A percentile compares a stretch with the other conserved stretches of the same genome.
phyloP scores from a whole-genome alignment of 2,888 invertebrate species.

The Drosophila algonquin region DNA sequence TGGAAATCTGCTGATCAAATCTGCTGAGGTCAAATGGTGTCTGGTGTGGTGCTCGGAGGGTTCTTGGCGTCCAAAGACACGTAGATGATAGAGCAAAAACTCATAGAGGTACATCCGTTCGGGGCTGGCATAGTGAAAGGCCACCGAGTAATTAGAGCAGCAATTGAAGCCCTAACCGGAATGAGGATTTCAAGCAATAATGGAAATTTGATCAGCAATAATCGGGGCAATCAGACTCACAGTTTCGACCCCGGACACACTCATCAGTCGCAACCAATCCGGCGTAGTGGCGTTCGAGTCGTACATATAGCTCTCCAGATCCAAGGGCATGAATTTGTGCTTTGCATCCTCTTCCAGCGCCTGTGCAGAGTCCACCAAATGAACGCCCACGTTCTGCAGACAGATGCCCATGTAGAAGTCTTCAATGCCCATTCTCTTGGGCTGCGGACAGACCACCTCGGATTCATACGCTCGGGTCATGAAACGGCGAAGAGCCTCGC shows the following conservation, averaged over 20 bases:
- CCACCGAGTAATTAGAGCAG: constrained; percentile 96
- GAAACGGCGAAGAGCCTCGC: constrained; percentile 90
- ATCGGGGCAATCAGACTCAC: constrained; percentile 43
- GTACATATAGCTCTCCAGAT: constrained; percentile 51
- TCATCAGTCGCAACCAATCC: constrained; percentile 68
- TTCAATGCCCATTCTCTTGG: constrained; percentile 84
- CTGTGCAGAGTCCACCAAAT: constrained; percentile 91
- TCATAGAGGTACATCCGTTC: constrained; percentile 97
- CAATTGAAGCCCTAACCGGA: constrained; percentile 90
- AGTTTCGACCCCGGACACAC: constrained; percentile 86
- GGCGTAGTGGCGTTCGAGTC: constrained; percentile 58
- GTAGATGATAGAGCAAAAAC: constrained; percentile 95
- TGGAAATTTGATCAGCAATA: not conserved
- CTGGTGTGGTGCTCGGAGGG: constrained; percentile 32
- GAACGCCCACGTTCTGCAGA: constrained; percentile 92
- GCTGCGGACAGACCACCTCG: constrained; percentile 82
- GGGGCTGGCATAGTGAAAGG: constrained; percentile 96
- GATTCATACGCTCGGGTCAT: constrained; percentile 89
- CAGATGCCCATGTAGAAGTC: constrained; percentile 87
- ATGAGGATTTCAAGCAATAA: not conserved
- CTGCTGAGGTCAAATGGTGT: constrained; percentile 38
- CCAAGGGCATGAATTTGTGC: constrained; percentile 69
- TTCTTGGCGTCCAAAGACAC: constrained; percentile 87
- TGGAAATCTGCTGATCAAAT: constrained; percentile 59
- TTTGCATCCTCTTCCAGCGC: constrained; percentile 52